These are phyloP conservation scores for Harpalus rubripes DNA, from an alignment of 2,888 invertebrate genomes.

Conservation along the genomic window DNA sequence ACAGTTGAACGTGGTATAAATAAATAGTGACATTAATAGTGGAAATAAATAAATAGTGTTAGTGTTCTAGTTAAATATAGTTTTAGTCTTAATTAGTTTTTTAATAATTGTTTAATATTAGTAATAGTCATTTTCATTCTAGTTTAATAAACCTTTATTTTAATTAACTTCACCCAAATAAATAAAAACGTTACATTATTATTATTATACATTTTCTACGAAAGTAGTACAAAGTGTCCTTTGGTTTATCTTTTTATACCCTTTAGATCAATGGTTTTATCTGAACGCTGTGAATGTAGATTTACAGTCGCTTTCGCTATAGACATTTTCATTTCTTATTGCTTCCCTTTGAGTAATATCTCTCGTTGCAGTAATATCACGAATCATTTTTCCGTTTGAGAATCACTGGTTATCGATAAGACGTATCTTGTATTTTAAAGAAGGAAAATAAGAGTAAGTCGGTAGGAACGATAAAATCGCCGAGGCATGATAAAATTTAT, in stretches of 20 bases:
- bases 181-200: no score
- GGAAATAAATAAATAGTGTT: no score
- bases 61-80: no score
- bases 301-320: background rate
- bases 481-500: slow-evolving; percentile 66
- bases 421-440: slow-evolving; percentile 60
- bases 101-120: no score
- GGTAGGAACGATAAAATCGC: slow-evolving; percentile 62
- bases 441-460: slow-evolving; percentile 60
- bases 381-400: slow-evolving; percentile 33
- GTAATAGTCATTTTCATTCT: no score
- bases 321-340: background rate
- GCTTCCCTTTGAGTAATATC: background rate
- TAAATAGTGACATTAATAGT: no score
- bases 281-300: background rate
- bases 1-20: no score
- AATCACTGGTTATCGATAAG: slow-evolving; percentile 49
- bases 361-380: background rate
- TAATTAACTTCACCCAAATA: no score
- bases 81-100: no score
- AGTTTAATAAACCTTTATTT: no score
- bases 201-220: no score
- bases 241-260: background rate
- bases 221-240: no score
- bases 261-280: background rate